phyloP scores from a whole-genome alignment of 2,888 invertebrate genomes.

The Chrysina gloriosa region DNA sequence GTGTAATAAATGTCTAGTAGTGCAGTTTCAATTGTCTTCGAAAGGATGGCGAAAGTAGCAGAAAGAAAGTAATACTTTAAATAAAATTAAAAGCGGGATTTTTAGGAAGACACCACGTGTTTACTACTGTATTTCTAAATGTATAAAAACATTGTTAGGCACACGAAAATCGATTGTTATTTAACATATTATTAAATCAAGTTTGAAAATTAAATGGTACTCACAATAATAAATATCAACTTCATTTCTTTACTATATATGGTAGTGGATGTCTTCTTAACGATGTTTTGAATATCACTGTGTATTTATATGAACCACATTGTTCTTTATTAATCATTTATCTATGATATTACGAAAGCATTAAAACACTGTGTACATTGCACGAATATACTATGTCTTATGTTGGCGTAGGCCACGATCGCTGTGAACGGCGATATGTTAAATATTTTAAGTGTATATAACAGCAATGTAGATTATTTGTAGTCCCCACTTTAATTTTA shows the following conservation, averaged over 20 bases:
- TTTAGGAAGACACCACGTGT: too few relatives aligned
- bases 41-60: too few relatives aligned
- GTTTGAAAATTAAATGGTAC: conserved; percentile 15
- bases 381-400: conserved; percentile 25
- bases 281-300: conserved; percentile 16
- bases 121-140: neutral
- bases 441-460: conserved; percentile 42
- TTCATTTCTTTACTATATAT: conserved; percentile 30
- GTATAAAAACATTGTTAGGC: neutral
- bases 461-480: conserved; percentile 41
- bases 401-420: conserved; percentile 31
- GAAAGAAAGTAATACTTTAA: too few relatives aligned
- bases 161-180: neutral
- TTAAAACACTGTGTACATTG: conserved; percentile 26
- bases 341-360: conserved; percentile 4
- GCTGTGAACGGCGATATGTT: conserved; percentile 37
- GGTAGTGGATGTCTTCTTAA: neutral
- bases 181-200: neutral
- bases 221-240: conserved; percentile 29
- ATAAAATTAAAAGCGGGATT: too few relatives aligned
- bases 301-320: conserved; percentile 36
- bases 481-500: conserved; percentile 41
- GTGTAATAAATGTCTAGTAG: too few relatives aligned
- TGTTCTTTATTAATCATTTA: conserved; percentile 7
- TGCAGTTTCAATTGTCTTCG: too few relatives aligned